phyloP scores from a whole-genome alignment of 2,113 vertebrate species.

The Eretmochelys imbricata region DNA sequence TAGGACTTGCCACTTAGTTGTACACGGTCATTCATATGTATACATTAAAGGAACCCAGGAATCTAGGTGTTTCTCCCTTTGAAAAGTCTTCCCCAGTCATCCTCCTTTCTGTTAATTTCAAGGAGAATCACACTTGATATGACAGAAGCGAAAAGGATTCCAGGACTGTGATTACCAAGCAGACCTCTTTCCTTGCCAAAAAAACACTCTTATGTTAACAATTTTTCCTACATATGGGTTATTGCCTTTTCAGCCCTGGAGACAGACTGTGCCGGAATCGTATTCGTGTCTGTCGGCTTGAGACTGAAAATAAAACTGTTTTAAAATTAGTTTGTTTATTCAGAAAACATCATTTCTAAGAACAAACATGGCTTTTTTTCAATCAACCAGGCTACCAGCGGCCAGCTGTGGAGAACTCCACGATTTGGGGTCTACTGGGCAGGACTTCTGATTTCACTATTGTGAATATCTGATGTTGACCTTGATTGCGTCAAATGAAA shows the following conservation, averaged over 20 bases:
- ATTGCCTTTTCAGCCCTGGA: background rate
- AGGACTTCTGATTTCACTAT: background rate
- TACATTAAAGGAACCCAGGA: background rate
- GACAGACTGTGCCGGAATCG: background rate
- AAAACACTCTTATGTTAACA: background rate
- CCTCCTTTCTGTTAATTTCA: slow-evolving; percentile 7
- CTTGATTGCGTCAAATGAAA: background rate
- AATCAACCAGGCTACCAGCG: background rate
- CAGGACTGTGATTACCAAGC: background rate
- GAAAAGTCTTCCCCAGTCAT: background rate
- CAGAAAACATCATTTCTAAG: background rate
- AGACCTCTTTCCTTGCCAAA: background rate
- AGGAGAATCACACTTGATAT: background rate
- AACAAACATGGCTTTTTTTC: background rate
- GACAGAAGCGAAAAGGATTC: background rate
- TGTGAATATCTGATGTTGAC: background rate
- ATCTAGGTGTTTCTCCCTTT: background rate
- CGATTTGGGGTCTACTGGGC: background rate
- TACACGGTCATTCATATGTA: background rate
- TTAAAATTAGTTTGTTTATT: background rate
- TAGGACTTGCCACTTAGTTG: background rate
- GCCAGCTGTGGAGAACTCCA: background rate
- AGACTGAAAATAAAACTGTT: background rate
- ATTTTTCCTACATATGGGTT: background rate
- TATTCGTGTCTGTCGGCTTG: background rate